Base-by-base conservation (phyloP, 2,113 vertebrate genomes). In the Eleginops maclovinus region DNA sequence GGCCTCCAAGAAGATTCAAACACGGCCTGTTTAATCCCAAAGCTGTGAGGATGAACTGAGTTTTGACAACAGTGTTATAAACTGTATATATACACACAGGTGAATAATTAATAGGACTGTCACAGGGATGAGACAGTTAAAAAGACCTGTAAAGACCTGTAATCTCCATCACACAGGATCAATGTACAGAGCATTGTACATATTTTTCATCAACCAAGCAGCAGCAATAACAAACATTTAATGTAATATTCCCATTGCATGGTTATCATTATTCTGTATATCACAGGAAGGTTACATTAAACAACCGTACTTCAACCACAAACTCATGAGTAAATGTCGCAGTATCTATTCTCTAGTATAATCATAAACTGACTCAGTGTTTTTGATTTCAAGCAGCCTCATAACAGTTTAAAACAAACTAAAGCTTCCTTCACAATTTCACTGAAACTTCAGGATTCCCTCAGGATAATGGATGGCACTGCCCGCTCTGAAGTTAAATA, bases 391-490 rank as follows among this genome's bases (percentile, higher is more conserved):
- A 62, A 68, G 40, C 46, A 0, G 47, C 22, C 60, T 76, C n/a
- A 54, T 9, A 50, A 62, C 55, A 66, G 46, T 63, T 47, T 0
- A 67, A 43, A 44, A 58, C 15, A 46, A 77, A 26, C 22, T 24
- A 40, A 15, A 59, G 65, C 63, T 68, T 74, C 28, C 15, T 24
- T 85, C 40, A 80, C 16, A 67, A 64, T 40, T 65, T 81, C 58
- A 67, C 22, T 44, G 31, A 21, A 59, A 74, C 51, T 51, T 67
- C 22, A 55, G 44, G 71, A 68, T 40, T 69, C 67, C 83, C 86
- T 91, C 90, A 90, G 89, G 89, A 75, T 76, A 40, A 81, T 40
- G 73, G 63, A 86, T 2, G 19, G 82, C 53, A 86, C 87, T 88
- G 79, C 82, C 83, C 51, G 9, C 59, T 81, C 0, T 10, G 55